Evolutionary conservation across 2,113 vertebrate species (phyloP), one percentile per base, ranked within the genome.

Genomic region (Pangasianodon hypophthalmus): DNA sequence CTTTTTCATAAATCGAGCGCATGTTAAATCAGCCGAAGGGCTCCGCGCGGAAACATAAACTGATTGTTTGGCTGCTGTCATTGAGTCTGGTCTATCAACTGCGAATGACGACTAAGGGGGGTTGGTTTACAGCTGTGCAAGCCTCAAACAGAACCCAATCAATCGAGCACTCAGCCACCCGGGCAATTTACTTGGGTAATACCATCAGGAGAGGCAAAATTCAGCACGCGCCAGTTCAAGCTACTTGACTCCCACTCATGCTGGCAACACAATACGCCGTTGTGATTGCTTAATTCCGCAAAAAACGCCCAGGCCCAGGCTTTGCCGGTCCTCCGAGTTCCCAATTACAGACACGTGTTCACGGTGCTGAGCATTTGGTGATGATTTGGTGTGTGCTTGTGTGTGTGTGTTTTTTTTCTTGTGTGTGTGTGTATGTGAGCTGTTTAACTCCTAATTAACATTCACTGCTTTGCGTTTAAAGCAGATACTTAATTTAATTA

Each of bases 1-100:
- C 93, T 94, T 95, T 95, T 95, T 95, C 95, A 95, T 96, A 95
- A 95, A 95, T 95, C 92, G 93, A 95, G 95, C 93, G 94, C 93
- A 93, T 95, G 96, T 95, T 95, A 95, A 95, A 95, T 96, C 95
- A 95, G 94, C 94, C 92, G 93, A 94, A 95, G 93, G 93, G 93
- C 93, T 87, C 94, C 90, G 92, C 94, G 95, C 94, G 94, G 95
- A 91, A 95, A 94, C 94, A 95, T 93, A 92, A 91, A 89, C 56
- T 94, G 94, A 94, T 95, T 95, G 95, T 95, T 94, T 94, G 95
- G 91, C 93, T 94, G 91, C 84, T 93, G 93, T 94, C 94, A 95
- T 95, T 94, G 93, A 94, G 94, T 92, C 92, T 92, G 94, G 92
- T 94, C 93, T 95, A 95, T 96, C 91, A 94, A 95, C 95, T 96